Evolutionary conservation across 2,797 vertebrate species (phyloP), one percentile per base, ranked within the genome.

Genomic region (Epinephelus awoara): DNA sequence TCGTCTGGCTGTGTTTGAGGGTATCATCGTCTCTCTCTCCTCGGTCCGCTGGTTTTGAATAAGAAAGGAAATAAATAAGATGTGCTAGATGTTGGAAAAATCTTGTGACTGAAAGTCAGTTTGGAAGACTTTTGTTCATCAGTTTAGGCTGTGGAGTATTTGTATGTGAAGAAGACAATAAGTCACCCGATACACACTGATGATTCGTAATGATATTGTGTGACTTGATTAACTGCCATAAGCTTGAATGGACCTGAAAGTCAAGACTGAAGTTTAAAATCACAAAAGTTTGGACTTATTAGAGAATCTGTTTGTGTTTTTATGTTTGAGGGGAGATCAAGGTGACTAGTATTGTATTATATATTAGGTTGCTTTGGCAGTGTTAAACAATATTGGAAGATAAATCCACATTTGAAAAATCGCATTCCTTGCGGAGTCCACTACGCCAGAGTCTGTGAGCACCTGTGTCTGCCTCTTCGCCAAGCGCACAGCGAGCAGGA

Each of bases 1-100:
- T 75, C 0, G 21, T 70, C 62, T 51, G 68, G 79, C 42, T 75
- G 77, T 38, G 25, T 75, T 64, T 57, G 58, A 69, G 68, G 65
- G 74, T 49, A 50, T 75, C 67, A n/a, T 58, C 1, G 11, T 46
- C 3, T 69, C 27, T 15, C 29, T 70, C 13, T 19, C 14, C 12
- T 15, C 5, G 4, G 6, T 40, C 42, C 0, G 9, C 27, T 68
- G 58, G n/a, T 65, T 67, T 80, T 71, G 18, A 72, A 79, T 72
- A 42, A 67, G 47, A 67, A 34, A 18, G 25, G 68, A 63, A 56
- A 70, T 52, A 59, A 57, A 63, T 57, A 34, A 73, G 62, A 62
- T 52, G 46, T 27, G 21, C 3, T 11, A 6, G 12, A 46, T 72
- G 27, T 21, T 1, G 68, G 59, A 55, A 79, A 51, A 69, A 81